Conservation (phyloP, 2,113 vertebrate species). For the Siphamia tubifer region DNA sequence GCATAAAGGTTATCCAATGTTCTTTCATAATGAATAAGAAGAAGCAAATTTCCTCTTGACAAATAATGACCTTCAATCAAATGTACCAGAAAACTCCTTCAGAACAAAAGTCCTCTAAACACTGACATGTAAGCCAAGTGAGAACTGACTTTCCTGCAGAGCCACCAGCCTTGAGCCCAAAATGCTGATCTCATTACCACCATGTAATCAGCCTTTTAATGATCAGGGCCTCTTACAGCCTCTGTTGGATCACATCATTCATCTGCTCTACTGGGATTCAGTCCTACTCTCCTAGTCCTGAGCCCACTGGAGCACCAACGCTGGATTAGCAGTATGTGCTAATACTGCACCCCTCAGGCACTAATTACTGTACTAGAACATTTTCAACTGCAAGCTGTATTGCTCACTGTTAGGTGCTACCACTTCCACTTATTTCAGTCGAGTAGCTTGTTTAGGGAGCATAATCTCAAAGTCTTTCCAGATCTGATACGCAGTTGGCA, state of each 20-base stretch:
- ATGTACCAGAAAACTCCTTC: background rate
- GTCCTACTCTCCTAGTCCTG: conserved; percentile 41
- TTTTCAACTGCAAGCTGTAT: conserved; percentile 41
- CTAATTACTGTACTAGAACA: conserved; percentile 69
- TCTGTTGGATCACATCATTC: conserved; percentile 55
- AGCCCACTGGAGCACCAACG: conserved; percentile 47
- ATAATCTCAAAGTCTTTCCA: background rate
- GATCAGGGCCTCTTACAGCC: conserved; percentile 37
- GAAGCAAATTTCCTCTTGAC: conserved; percentile 2
- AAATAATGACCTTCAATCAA: conserved; percentile 11
- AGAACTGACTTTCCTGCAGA: conserved; percentile 29
- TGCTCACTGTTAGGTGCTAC: conserved; percentile 7
- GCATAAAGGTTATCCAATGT: background rate
- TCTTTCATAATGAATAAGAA: conserved; percentile 7
- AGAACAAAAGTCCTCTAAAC: conserved; percentile 30
- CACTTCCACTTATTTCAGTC: conserved; percentile 9
- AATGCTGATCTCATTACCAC: conserved; percentile 70
- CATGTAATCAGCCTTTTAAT: conserved; percentile 70
- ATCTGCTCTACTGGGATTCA: conserved; percentile 63
- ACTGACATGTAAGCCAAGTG: background rate
- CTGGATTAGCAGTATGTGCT: conserved; percentile 61
- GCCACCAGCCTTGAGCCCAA: conserved; percentile 53
- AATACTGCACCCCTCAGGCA: conserved; percentile 55
- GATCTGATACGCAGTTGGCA: background rate
- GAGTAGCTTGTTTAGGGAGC: background rate